These are phyloP conservation scores for Dendropsophus ebraccatus DNA, from an alignment of 2,113 vertebrate genomes.

Conservation along the genomic window DNA sequence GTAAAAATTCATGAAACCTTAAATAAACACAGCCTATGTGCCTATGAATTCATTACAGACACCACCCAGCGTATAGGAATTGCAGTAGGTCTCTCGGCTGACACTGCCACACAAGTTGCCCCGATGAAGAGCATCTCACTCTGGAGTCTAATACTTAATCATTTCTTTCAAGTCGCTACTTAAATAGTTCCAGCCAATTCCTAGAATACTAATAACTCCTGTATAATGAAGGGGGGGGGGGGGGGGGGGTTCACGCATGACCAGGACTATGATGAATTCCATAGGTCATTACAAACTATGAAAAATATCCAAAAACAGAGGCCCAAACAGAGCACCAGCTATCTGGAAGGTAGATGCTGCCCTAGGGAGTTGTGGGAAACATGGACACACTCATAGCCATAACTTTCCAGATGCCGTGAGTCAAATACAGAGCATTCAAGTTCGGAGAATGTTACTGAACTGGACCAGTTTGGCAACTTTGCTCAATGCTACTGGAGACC, in stretches of 20 bases:
- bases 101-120: conserved; percentile 11
- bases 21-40: conserved; percentile 13
- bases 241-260: not conserved
- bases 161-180: not conserved
- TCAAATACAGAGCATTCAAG: no score
- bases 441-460: no score
- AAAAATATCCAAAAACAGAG: not conserved
- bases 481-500: no score
- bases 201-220: not conserved
- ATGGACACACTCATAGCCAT: no score
- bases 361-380: no score
- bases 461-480: no score
- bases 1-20: conserved; percentile 8
- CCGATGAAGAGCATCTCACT: not conserved
- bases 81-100: not conserved
- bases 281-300: not conserved
- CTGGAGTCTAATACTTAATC: not conserved
- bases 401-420: no score
- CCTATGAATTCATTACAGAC: conserved; percentile 6
- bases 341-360: no score
- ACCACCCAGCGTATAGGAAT: not conserved
- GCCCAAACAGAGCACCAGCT: no score
- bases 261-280: not conserved
- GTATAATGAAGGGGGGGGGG: not conserved
- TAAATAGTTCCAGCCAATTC: conserved; percentile 4